A percentile compares a stretch with the other conserved stretches of the same genome.
Evolutionary conservation across 2,113 vertebrate species (phyloP).

Genomic region (Camelus dromedarius): DNA sequence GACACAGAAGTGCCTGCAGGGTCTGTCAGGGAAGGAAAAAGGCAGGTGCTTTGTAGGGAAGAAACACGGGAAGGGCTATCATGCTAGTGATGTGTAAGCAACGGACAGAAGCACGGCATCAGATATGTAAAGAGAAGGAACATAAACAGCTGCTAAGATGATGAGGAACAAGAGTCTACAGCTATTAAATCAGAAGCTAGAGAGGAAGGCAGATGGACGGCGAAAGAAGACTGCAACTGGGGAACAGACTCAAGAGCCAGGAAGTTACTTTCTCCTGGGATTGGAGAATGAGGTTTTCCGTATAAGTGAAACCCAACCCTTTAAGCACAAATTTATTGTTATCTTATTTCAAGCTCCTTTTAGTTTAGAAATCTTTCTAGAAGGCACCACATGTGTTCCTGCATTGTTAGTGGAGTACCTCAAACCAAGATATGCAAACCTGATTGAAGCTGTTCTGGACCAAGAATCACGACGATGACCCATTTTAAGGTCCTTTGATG

Average conservation of each 20-base stretch:
- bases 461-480: background rate
- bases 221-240: background rate
- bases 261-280: background rate
- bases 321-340: background rate
- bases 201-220: background rate
- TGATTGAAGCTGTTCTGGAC: background rate
- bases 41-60: background rate
- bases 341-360: constrained; percentile 30
- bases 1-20: too few relatives aligned
- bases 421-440: background rate
- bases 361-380: constrained; percentile 34
- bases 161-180: background rate
- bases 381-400: background rate
- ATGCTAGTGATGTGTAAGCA: background rate
- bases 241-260: background rate
- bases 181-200: accelerated
- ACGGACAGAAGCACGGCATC: background rate
- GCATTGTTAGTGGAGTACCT: background rate
- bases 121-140: background rate
- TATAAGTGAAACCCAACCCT: background rate
- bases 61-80: background rate
- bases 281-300: background rate
- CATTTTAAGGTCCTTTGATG: background rate
- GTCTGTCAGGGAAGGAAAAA: background rate
- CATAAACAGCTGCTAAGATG: background rate